Base-by-base conservation (phyloP, 30 jellyfish, hydroid and myxozoan species). In the Hydractinia echinata region DNA sequence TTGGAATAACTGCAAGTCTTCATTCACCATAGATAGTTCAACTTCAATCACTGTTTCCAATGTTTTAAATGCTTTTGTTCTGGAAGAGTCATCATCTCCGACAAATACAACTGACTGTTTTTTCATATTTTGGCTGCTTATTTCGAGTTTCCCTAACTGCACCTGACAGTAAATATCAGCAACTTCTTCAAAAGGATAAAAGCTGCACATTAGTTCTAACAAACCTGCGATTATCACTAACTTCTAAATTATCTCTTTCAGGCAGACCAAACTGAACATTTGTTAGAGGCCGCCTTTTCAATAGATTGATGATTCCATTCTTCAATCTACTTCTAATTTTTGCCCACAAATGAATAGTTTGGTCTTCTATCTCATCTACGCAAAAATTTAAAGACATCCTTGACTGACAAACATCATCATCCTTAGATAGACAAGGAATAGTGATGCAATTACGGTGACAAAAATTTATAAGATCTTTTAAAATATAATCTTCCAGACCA, bases 401-500 rank as follows among this genome's bases (percentile, higher is more conserved):
- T 6, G 8, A 52, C 21, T 55, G 30, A 5, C 20, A 44, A n/a
- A 30, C 15, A 74, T 50, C 13, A 49, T 54, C 2, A 11, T 49
- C 50, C 13, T 10, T 2, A 10, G 83, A 30, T 74, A 6, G 85
- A 11, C 95, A 84, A 21, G 97, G 97, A 64, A 89, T 67, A 51
- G 79, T 39, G 30, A 89, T 74, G 69, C 93, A 81, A 85, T 89
- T 89, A 55, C 68, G 82, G n/a, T 87, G 71, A 55, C 94, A 85
- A 66, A 89, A 85, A 20, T 52, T 77, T 55, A 89, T 77, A 58
- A 89, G 58, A 73, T 84, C 95, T 66, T 64, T 74, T 80, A 89
- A 60, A 66, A 89, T 77, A 79, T 72, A 68, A 77, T 89, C 95
- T 72, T 89, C 97, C 44, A 69, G 50, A 79, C 95, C 97, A 72